Conservation (phyloP, 2,888 invertebrate genomes). For the Polyommatus iphigenia region DNA sequence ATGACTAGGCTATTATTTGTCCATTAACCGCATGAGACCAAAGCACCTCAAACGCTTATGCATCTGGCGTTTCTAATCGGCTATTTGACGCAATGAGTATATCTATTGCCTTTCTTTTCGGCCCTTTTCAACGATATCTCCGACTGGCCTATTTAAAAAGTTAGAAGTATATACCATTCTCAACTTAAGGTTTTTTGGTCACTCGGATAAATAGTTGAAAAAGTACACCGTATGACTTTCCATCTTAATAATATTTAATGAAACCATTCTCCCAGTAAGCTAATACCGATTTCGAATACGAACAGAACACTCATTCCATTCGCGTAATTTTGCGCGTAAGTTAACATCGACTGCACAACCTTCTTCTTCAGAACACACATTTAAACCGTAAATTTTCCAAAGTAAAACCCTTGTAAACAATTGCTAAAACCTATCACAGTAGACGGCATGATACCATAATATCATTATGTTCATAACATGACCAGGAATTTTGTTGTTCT, state of each 20-base stretch:
- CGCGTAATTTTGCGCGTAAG: background rate
- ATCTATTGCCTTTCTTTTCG: background rate
- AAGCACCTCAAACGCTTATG: conserved; percentile 30
- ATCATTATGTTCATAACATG: background rate
- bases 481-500: background rate
- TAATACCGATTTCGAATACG: background rate
- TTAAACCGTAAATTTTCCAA: background rate
- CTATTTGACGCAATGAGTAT: conserved; percentile 4
- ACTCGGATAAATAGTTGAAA: background rate
- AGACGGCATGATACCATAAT: conserved; percentile 11
- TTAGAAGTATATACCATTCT: background rate
- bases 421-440: background rate
- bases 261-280: background rate
- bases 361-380: background rate
- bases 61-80: conserved; percentile 13
- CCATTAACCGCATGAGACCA: conserved; percentile 33
- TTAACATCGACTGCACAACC: background rate
- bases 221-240: background rate
- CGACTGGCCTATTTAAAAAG: background rate
- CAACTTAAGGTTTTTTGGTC: background rate
- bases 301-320: background rate
- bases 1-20: conserved; percentile 32
- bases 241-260: background rate
- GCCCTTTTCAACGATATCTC: background rate
- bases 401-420: background rate